Conservation (phyloP, 2,797 vertebrate genomes). For the Lithobates sylvaticus region DNA sequence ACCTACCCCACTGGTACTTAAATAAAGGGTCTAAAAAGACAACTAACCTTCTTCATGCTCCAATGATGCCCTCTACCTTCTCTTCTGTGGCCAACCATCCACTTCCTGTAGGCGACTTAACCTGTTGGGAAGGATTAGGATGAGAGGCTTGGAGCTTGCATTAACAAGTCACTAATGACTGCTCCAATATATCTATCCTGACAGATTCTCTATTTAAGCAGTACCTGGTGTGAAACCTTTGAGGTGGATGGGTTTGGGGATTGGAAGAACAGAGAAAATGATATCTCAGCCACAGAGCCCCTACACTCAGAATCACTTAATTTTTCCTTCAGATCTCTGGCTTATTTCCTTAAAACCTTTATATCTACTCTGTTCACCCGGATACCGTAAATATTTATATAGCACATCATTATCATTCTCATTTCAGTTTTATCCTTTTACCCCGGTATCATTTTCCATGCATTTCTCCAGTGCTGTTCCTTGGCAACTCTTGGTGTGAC, state of each 20-base stretch:
- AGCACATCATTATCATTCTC: background rate
- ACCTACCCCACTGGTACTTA: no score
- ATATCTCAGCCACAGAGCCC: background rate
- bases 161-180: background rate
- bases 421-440: background rate
- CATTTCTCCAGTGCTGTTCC: background rate
- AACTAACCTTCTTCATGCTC: no score
- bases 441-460: background rate
- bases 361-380: background rate
- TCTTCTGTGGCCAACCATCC: no score
- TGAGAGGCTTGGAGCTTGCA: background rate
- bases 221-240: background rate
- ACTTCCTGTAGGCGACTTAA: background rate
- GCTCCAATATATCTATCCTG: background rate
- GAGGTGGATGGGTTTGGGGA: background rate
- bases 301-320: background rate
- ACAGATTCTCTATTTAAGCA: background rate
- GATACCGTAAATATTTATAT: background rate
- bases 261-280: background rate
- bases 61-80: no score
- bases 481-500: slow-evolving; percentile 1
- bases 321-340: background rate
- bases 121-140: no score
- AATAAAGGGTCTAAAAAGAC: no score
- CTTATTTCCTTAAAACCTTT: background rate